A percentile compares a stretch with the other conserved stretches of the same genome.
phyloP scores from a whole-genome alignment of 2,113 vertebrate genomes.

The Hippolais icterina region DNA sequence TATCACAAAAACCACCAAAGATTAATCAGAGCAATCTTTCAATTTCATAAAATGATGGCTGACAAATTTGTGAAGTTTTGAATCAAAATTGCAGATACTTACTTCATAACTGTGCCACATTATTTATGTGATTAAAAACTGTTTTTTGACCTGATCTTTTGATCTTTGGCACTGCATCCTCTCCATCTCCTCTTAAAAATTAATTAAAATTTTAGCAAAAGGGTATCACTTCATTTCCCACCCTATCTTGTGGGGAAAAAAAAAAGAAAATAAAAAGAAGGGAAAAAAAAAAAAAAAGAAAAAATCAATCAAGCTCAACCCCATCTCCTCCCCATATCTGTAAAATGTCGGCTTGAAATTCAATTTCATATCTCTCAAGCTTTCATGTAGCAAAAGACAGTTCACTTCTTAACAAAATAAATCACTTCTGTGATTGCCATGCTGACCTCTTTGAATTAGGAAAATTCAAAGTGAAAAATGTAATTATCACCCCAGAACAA shows the following conservation, averaged over 20 bases:
- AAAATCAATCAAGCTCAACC: slow-evolving; percentile 81
- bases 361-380: slow-evolving; percentile 84
- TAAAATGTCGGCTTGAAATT: slow-evolving; percentile 80
- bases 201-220: slow-evolving; percentile 93
- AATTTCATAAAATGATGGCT: slow-evolving; percentile 72
- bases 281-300: neutral
- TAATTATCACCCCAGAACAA: slow-evolving; percentile 85
- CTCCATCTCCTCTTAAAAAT: slow-evolving; percentile 91
- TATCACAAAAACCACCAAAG: slow-evolving; percentile 25
- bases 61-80: slow-evolving; percentile 83
- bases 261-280: neutral
- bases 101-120: slow-evolving; percentile 79
- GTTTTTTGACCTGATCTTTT: slow-evolving; percentile 91
- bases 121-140: slow-evolving; percentile 95
- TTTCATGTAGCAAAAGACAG: slow-evolving; percentile 85
- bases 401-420: slow-evolving; percentile 90
- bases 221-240: slow-evolving; percentile 79
- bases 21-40: slow-evolving; percentile 64
- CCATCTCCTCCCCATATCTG: slow-evolving; percentile 77
- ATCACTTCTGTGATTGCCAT: slow-evolving; percentile 83
- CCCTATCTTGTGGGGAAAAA: slow-evolving; percentile 52
- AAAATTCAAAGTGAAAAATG: slow-evolving; percentile 87
- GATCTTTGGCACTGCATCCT: slow-evolving; percentile 87
- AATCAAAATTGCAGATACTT: slow-evolving; percentile 81
- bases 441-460: slow-evolving; percentile 83